Conservation (phyloP, 1,140 invertebrate genomes). For the Penaeus japonicus region DNA sequence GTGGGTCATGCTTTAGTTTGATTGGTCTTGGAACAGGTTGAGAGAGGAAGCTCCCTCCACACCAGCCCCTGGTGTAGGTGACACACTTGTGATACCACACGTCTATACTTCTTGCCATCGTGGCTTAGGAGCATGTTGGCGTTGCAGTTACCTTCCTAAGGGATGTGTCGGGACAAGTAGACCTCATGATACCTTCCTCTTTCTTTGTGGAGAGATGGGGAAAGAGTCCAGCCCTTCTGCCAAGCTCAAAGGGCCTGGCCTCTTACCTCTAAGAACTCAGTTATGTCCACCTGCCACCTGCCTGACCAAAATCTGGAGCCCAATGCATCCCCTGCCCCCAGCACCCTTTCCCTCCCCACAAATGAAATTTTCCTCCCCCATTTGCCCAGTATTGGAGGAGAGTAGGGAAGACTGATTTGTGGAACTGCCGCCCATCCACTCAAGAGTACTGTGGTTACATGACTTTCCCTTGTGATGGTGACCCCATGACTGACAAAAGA, state of each 20-base stretch:
- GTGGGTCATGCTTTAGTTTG: constrained; percentile 24
- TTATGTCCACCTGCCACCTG: not conserved
- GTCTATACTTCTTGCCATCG: not conserved
- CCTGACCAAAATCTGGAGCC: not conserved
- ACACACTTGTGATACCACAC: constrained; percentile 37
- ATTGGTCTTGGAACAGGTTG: constrained; percentile 19
- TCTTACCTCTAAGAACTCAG: not conserved
- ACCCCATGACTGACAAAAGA: constrained; percentile 9
- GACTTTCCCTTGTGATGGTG: constrained; percentile 21
- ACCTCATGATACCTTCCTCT: not conserved
- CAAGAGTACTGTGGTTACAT: not conserved
- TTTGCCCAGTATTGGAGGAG: not conserved
- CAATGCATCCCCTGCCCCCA: too few relatives aligned
- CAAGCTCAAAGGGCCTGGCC: constrained; percentile 39
- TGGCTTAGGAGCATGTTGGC: not conserved
- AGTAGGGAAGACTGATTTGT: constrained; percentile 14
- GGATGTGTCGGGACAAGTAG: constrained; percentile 8
- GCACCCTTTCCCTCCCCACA: not conserved
- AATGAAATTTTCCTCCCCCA: not conserved
- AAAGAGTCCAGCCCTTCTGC: not conserved
- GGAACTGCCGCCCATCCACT: not conserved
- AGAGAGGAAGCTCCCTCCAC: not conserved
- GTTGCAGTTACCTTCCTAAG: not conserved
- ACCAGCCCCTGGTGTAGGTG: not conserved
- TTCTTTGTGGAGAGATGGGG: constrained; percentile 8